These are phyloP conservation scores for Microctenopoma steveboyesi DNA, from an alignment of 2,797 vertebrate species.

Conservation along the genomic window DNA sequence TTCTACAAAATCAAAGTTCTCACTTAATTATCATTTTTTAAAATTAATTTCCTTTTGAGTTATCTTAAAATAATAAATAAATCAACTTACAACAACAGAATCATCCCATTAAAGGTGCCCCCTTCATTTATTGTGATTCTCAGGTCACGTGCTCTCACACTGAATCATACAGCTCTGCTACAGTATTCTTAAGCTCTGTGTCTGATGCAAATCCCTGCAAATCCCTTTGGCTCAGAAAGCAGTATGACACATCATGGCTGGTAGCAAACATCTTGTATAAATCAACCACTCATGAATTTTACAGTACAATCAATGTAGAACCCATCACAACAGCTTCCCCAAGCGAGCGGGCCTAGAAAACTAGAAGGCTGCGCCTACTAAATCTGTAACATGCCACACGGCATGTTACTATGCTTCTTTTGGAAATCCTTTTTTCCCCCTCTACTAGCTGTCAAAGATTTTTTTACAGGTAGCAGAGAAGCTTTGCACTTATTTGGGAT, in stretches of 20 bases:
- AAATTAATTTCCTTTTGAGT: not conserved
- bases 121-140: constrained; percentile 14
- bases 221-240: constrained; percentile 55
- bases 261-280: constrained; percentile 69
- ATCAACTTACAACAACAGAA: not conserved
- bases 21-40: not conserved
- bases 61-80: not conserved
- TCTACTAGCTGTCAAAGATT: not conserved
- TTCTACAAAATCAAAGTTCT: constrained; percentile 15
- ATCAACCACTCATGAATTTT: constrained; percentile 60
- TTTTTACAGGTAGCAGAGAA: not conserved
- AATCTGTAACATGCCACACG: constrained; percentile 3
- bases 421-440: not conserved
- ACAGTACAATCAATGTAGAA: constrained; percentile 52
- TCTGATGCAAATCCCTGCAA: constrained; percentile 61
- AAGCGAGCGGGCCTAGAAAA: constrained; percentile 2
- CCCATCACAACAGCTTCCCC: constrained; percentile 24
- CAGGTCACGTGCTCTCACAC: constrained; percentile 11
- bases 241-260: constrained; percentile 60
- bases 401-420: not conserved
- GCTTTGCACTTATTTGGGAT: not conserved
- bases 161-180: constrained; percentile 36
- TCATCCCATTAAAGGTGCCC: constrained; percentile 8
- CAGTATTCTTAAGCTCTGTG: constrained; percentile 51
- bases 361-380: not conserved